Conservation (phyloP, 1,140 invertebrate genomes). For the Drosophila grimshawi region DNA sequence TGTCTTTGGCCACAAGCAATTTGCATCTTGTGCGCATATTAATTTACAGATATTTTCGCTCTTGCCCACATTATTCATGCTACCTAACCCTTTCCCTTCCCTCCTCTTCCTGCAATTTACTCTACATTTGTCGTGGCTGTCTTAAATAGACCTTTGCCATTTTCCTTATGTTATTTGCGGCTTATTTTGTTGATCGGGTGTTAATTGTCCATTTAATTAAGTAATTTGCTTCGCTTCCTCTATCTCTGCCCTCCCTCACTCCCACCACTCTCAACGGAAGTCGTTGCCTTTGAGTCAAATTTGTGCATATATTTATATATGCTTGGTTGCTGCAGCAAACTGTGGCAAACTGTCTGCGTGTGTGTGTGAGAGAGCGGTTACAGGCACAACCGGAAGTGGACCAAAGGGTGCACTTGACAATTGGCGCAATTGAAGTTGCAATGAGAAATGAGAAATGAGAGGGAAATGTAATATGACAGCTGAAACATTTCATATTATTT, state of each 20-base stretch:
- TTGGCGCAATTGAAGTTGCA: constrained; percentile 48
- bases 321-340: constrained; percentile 18
- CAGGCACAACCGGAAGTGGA: constrained; percentile 71
- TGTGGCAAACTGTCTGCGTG: background rate
- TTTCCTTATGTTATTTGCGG: constrained; percentile 21
- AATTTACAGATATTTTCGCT: constrained; percentile 82
- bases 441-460: constrained; percentile 17
- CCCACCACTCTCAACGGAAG: constrained; percentile 60
- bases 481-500: constrained; percentile 2
- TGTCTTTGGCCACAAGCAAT: constrained; percentile 81
- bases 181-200: constrained; percentile 58
- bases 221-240: constrained; percentile 71
- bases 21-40: constrained; percentile 83
- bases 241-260: constrained; percentile 3
- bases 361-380: constrained; percentile 11
- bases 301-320: constrained; percentile 32
- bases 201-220: constrained; percentile 84
- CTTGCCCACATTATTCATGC: constrained; percentile 75
- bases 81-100: constrained; percentile 1
- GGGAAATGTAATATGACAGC: constrained; percentile 25
- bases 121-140: background rate
- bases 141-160: constrained; percentile 44
- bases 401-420: constrained; percentile 54
- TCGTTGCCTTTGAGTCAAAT: constrained; percentile 79
- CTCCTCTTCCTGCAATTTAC: background rate